Base-by-base conservation (phyloP, 1,140 invertebrate species). In the Pissodes strobi region DNA sequence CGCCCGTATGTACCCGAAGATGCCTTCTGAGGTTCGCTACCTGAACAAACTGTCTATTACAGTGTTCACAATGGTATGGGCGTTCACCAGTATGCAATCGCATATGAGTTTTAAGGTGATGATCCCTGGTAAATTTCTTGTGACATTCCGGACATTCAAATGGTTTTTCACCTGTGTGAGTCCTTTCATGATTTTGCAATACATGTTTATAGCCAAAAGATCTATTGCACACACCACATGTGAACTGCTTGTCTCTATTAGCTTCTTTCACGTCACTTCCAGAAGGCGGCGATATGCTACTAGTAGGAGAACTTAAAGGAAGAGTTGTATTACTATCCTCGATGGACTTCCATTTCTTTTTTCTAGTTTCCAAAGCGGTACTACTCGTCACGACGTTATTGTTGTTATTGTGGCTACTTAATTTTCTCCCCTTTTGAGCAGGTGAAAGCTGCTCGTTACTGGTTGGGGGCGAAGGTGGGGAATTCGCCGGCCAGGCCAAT, bases 131-230 rank as follows among this genome's bases (percentile, higher is more conserved):
- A 76, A 98, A 98, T 66, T 92, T 86, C 77, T 97, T 95, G 69
- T 95, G 89, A 78, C 96, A 99, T 78, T 94, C 89, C 4, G 88
- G 88, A 76, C 96, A 99, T 74, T 96, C 91, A 81, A 98, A 98
- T 0, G 96, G 96, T 73, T 97, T 96, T 74, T 96, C 94, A 0
- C 96, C 95, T 0, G 95, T 98, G 77, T 98, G 96, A 0, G 95
- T 98, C 49, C 95, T 87, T 68, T 97, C 93, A 78, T 98, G 95
- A 75, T 98, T 99, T 76, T 96, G 93, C 15, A 96, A 80, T 1
- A 97, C 94, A 78, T 97, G 94, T 74, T 97, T 97, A 81, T 97
- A 96, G 5, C 93, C 93, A 72, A 96, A 97, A 1, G 88, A 90
- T 27, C 74, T 86, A 37, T 88, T 88, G 79, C 94, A 97, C 2